phyloP scores from a whole-genome alignment of 1,140 invertebrate genomes.

The Tetragnatha versicolor region DNA sequence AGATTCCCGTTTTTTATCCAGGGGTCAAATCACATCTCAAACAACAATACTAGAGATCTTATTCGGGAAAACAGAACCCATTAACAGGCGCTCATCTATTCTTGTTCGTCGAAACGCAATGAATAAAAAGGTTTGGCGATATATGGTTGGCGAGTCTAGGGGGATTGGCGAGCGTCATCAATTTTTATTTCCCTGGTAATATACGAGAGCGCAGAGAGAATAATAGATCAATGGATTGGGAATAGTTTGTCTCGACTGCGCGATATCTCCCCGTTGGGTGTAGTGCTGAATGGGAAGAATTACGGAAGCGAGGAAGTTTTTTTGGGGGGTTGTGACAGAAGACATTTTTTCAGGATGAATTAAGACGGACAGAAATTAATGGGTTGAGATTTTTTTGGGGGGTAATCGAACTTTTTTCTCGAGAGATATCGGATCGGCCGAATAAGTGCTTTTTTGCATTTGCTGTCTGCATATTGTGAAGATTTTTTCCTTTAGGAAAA shows the following conservation, averaged over 20 bases:
- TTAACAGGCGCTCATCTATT: constrained; percentile 43
- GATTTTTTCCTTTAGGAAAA: too few species aligned
- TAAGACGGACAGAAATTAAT: too few species aligned
- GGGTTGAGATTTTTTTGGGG: too few species aligned
- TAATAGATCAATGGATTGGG: constrained; percentile 13
- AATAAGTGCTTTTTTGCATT: too few species aligned
- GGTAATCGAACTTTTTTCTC: too few species aligned
- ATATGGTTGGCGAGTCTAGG: neutral
- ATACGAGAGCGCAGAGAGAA: neutral
- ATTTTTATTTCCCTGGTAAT: constrained; percentile 36
- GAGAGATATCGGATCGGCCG: too few species aligned
- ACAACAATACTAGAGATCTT: constrained; percentile 13
- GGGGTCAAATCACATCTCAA: constrained; percentile 30
- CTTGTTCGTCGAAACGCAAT: constrained; percentile 29
- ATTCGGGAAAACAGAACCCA: constrained; percentile 6
- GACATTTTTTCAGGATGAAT: too few species aligned
- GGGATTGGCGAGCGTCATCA: constrained; percentile 25
- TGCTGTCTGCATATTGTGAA: too few species aligned
- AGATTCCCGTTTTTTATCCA: constrained; percentile 7
- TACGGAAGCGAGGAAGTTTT: too few species aligned
- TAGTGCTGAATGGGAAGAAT: neutral
- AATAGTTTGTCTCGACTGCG: constrained; percentile 1
- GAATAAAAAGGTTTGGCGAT: constrained; percentile 4
- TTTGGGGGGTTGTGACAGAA: too few species aligned
- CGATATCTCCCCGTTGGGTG: neutral